phyloP scores from a whole-genome alignment of 2,797 vertebrate species.

The Fistularia tabacaria region DNA sequence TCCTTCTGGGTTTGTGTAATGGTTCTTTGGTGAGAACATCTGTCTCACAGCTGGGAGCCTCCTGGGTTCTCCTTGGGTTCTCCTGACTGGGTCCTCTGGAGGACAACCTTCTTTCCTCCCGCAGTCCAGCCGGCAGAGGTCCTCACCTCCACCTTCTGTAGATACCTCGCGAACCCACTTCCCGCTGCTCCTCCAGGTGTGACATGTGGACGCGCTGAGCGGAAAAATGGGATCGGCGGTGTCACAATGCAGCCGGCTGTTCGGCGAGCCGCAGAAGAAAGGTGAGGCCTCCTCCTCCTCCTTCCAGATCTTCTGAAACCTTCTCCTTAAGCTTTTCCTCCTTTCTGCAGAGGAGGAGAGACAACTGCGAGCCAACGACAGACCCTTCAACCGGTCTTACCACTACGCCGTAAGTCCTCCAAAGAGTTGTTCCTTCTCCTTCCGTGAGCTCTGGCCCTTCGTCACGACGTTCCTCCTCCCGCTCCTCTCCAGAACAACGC shows the following conservation, averaged over 20 bases:
- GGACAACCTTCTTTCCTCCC: too few species aligned
- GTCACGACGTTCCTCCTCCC: neutral
- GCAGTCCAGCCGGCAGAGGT: too few species aligned
- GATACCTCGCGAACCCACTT: too few species aligned
- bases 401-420: constrained; percentile 82
- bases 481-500: constrained; percentile 79
- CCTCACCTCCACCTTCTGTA: neutral
- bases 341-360: constrained; percentile 78
- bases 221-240: constrained; percentile 70
- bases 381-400: constrained; percentile 81
- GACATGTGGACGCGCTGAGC: constrained; percentile 63
- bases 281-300: constrained; percentile 60
- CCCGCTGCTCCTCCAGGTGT: constrained; percentile 61
- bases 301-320: neutral
- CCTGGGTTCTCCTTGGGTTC: too few species aligned
- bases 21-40: too few species aligned
- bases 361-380: constrained; percentile 84
- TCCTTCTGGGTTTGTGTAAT: too few species aligned
- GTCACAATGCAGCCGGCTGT: constrained; percentile 64
- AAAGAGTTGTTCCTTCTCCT: neutral
- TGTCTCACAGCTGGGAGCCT: too few species aligned
- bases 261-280: constrained; percentile 55
- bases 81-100: too few species aligned
- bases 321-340: neutral
- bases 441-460: neutral